Evolutionary conservation across 2,113 vertebrate genomes (phyloP), one percentile per base, ranked within the genome.

Genomic region (Dipodomys merriami): DNA sequence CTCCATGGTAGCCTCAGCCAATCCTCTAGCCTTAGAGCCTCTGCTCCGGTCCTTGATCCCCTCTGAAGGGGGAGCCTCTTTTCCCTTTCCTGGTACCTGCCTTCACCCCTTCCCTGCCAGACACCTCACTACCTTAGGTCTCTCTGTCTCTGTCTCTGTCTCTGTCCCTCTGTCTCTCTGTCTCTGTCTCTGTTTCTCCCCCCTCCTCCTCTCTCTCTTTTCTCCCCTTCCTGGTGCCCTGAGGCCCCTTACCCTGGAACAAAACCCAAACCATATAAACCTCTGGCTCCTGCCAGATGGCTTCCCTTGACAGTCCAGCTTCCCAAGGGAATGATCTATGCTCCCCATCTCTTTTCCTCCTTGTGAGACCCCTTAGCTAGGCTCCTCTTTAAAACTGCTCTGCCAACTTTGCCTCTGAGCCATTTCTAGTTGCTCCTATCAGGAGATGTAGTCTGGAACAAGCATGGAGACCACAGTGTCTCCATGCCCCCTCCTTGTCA

Each of bases 261-360:
- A 83, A 62, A 90, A 95, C 81, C 80, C 72, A 82, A 90, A 81
- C 19, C 79, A 68, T 80, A 86, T 76, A 92, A 46, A 67, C 69
- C 33, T 74, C 69, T 29, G 72, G 46, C 78, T 68, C 68, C n/a
- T 16, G 76, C 81, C 86, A 85, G 85, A 91, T 91, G 96, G 88
- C 85, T 90, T 78, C 83, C 53, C 78, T 67, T 79, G 57, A 9
- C 35, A 65, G 84, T 23, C 53, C 39, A 5, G 74, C 76, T 81
- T 90, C 86, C 6, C 30, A 86, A 88, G 83, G 86, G 49, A 95
- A 91, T 73, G 86, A 95, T 88, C 71, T 83, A 20, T 39, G 77
- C 7, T 11, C 72, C 64, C 35, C 23, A 76, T 76, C 91, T 49
- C 49, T 1, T 67, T 93, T 95, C 90, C 95, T 94, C 46, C 20